phyloP scores from a whole-genome alignment of 2,797 vertebrate genomes.

The Hylomyscus alleni region DNA sequence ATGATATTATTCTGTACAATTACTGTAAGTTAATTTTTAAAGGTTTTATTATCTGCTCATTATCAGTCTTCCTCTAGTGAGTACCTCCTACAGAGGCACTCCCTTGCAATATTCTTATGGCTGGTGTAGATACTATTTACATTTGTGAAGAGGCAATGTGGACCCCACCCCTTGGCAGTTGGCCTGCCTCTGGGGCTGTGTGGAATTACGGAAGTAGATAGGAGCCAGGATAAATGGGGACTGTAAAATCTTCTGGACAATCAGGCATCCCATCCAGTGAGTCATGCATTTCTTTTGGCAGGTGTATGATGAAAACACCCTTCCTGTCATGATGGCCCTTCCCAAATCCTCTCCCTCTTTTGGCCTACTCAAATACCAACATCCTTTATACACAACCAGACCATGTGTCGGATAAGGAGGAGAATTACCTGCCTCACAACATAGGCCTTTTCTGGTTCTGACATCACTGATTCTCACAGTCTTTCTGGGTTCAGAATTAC shows the following conservation, averaged over 20 bases:
- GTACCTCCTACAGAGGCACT: slow-evolving; percentile 1
- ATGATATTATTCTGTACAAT: not conserved
- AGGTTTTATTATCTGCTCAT: not conserved
- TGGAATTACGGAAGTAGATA: slow-evolving; percentile 72
- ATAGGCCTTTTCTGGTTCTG: not conserved
- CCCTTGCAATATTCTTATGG: not conserved
- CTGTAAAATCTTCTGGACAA: slow-evolving; percentile 67
- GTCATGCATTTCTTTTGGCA: slow-evolving; percentile 81
- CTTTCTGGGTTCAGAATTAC: not conserved
- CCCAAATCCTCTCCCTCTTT: slow-evolving; percentile 48
- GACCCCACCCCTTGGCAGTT: slow-evolving; percentile 36
- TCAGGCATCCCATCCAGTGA: slow-evolving; percentile 70
- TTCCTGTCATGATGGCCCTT: slow-evolving; percentile 67
- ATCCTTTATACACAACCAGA: not conserved
- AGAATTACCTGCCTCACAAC: not conserved
- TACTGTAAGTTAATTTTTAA: not conserved
- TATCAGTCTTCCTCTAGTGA: not conserved
- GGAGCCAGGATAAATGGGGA: slow-evolving; percentile 54
- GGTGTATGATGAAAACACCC: slow-evolving; percentile 68
- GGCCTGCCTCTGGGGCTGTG: slow-evolving; percentile 6
- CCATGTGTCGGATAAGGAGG: not conserved
- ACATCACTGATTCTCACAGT: not conserved
- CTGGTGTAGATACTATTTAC: slow-evolving; percentile 30
- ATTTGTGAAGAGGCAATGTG: slow-evolving; percentile 33
- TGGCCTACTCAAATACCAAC: not conserved